These are phyloP conservation scores for Cirrhinus molitorella DNA, from an alignment of 2,797 vertebrate species.

Conservation along the genomic window DNA sequence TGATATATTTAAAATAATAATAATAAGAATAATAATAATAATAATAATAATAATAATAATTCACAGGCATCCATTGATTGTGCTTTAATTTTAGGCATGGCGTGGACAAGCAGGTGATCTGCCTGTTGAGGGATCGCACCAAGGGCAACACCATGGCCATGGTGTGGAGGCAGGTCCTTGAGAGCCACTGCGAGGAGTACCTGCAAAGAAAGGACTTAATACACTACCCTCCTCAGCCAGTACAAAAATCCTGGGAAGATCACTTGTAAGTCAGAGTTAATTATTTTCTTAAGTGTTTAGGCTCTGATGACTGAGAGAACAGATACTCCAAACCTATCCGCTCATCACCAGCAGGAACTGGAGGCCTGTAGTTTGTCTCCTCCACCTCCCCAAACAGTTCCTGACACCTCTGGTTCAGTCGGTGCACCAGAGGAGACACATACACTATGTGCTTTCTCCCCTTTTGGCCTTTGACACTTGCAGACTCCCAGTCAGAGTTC, in stretches of 20 bases:
- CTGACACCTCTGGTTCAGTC: neutral
- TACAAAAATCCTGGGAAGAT: neutral
- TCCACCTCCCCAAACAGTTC: slow-evolving; percentile 8
- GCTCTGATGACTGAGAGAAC: slow-evolving; percentile 4
- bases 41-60: no score
- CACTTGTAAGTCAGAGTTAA: neutral
- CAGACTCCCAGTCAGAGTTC: slow-evolving; percentile 37
- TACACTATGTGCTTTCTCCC: neutral
- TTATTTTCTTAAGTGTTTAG: neutral
- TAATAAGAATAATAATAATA: no score
- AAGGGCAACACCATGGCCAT: slow-evolving; percentile 42
- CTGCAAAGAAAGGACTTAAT: neutral
- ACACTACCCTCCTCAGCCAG: neutral
- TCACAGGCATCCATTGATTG: no score
- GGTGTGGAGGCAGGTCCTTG: slow-evolving; percentile 19
- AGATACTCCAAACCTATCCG: slow-evolving; percentile 1
- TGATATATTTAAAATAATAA: neutral
- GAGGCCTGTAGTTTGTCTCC: slow-evolving; percentile 15
- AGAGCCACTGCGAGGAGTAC: neutral
- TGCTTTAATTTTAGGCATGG: no score
- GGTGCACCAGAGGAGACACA: neutral
- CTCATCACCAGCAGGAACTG: neutral
- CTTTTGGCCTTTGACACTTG: neutral
- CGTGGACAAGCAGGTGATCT: slow-evolving; percentile 11
- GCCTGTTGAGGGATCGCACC: slow-evolving; percentile 8